Conservation (phyloP, 2,797 vertebrate genomes). For the Lepilemur septentrionalis region DNA sequence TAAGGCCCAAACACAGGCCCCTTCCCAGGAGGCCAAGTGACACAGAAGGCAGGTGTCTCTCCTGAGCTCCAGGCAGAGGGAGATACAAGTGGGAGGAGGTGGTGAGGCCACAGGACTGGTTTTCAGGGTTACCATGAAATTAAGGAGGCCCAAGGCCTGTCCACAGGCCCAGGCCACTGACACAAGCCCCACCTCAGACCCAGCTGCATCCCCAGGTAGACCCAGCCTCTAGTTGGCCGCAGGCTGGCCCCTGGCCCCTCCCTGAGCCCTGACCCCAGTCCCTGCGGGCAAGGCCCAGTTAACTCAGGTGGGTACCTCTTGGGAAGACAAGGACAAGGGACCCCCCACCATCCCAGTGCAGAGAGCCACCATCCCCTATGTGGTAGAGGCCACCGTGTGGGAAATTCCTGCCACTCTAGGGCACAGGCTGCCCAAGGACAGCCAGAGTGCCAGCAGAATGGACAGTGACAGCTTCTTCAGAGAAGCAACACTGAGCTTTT, state of each 20-base stretch:
- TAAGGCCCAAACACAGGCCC: not conserved
- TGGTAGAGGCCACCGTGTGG: not conserved
- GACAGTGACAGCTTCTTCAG: not conserved
- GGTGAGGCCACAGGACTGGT: not conserved
- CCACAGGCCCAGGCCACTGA: not conserved
- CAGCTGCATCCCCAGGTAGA: not conserved
- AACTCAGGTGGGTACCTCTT: not conserved
- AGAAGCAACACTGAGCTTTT: not conserved
- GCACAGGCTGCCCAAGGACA: not conserved
- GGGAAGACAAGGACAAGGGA: not conserved
- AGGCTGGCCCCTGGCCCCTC: not conserved
- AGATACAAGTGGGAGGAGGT: not conserved
- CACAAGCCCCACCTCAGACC: not conserved
- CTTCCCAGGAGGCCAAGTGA: not conserved
- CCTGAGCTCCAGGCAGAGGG: not conserved
- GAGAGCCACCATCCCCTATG: accelerated
- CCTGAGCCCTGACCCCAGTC: not conserved
- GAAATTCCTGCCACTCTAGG: not conserved
- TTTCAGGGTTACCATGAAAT: not conserved
- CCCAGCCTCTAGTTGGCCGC: not conserved
- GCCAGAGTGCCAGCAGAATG: not conserved
- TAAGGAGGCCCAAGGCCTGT: not conserved
- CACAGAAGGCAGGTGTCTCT: not conserved
- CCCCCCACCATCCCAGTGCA: not conserved
- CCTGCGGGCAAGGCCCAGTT: not conserved